Percentiles rank a stretch among this genome's conserved stretches.
These are phyloP conservation scores for Pocillopora verrucosa DNA, from an alignment of 64 coral and sea anemone genomes.

Conservation along the genomic window DNA sequence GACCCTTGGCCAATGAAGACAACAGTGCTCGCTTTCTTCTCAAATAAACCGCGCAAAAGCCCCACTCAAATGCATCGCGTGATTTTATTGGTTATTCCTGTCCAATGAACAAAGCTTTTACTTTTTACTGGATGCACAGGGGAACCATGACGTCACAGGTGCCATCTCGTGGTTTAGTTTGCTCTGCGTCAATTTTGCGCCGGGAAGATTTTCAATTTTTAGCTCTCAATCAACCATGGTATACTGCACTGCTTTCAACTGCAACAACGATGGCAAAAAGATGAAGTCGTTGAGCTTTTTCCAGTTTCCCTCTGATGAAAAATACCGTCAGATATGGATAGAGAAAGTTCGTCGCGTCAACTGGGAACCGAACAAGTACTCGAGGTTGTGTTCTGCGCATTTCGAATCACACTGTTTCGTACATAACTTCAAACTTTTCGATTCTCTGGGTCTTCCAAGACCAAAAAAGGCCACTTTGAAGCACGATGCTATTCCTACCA, in stretches of 20 bases:
- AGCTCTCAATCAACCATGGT: background rate
- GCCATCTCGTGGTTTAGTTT: background rate
- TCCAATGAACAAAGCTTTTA: conserved; percentile 11
- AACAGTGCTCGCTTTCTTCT: background rate
- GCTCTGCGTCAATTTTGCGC: background rate
- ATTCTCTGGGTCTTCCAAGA: conserved; percentile 6
- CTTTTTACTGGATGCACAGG: background rate
- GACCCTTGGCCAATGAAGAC: background rate
- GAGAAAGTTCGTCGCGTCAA: conserved; percentile 22
- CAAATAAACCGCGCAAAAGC: conserved; percentile 11
- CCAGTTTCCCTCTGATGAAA: conserved; percentile 27
- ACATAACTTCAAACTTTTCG: background rate
- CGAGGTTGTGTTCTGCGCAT: conserved; percentile 12
- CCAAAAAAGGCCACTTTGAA: conserved; percentile 13
- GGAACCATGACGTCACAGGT: conserved; percentile 10
- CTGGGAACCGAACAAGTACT: conserved; percentile 28
- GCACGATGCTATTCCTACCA: conserved; percentile 12
- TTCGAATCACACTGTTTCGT: conserved; percentile 19
- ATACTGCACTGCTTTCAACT: conserved; percentile 14
- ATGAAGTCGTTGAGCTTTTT: background rate
- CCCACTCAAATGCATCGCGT: background rate
- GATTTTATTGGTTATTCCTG: conserved; percentile 19
- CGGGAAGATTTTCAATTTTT: background rate
- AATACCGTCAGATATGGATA: conserved; percentile 21
- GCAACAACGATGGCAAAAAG: conserved; percentile 15